Conservation (phyloP, 2,888 invertebrate genomes). For the Neocrepidodera transversa region DNA sequence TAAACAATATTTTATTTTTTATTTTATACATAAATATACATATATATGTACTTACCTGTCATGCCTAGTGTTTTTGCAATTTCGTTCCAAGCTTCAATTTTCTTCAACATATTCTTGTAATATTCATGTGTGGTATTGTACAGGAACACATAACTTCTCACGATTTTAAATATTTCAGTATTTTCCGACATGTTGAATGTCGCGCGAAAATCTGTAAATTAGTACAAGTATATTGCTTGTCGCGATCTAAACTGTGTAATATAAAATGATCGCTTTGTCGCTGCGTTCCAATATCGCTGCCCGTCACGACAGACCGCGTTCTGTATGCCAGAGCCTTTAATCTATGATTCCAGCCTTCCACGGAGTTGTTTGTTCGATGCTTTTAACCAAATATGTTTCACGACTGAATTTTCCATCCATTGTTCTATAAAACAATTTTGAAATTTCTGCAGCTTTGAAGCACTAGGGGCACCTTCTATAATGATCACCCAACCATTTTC, state of each 20-base stretch:
- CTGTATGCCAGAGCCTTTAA: conserved; percentile 19
- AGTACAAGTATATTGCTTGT: conserved; percentile 8
- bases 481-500: too few relatives aligned
- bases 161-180: too few relatives aligned
- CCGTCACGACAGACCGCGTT: conserved; percentile 16
- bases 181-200: not conserved
- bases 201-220: conserved; percentile 7
- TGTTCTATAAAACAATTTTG: too few relatives aligned
- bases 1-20: too few relatives aligned
- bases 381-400: too few relatives aligned
- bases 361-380: too few relatives aligned
- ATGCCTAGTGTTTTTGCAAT: conserved; percentile 5
- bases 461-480: too few relatives aligned
- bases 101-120: conserved; percentile 9
- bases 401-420: too few relatives aligned
- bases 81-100: conserved; percentile 13
- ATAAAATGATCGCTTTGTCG: too few relatives aligned
- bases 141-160: not conserved
- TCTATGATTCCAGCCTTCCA: too few relatives aligned
- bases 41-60: conserved; percentile 7
- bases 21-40: not conserved
- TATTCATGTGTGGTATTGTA: conserved; percentile 4
- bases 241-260: not conserved
- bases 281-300: not conserved
- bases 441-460: too few relatives aligned